These are phyloP conservation scores for Caenorhabditis macrosperma DNA, from an alignment of 2,888 invertebrate species.

Conservation along the genomic window DNA sequence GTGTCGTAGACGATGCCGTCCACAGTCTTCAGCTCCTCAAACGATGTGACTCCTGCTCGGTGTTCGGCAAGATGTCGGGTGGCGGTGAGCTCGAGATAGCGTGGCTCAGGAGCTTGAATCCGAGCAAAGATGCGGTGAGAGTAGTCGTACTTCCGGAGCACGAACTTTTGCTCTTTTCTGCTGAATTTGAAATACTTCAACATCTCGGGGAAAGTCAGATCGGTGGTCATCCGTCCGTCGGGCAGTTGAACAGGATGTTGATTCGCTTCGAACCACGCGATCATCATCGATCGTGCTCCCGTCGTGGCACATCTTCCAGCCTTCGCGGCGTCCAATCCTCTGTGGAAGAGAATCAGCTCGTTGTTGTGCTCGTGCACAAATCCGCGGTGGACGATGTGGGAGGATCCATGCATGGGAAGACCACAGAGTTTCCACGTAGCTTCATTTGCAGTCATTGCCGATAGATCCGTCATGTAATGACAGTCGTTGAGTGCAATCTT, in stretches of 20 bases:
- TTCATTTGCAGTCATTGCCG: conserved; percentile 38
- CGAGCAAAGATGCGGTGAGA: background rate
- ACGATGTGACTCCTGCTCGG: background rate
- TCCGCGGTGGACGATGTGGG: conserved; percentile 17
- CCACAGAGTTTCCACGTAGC: conserved; percentile 24
- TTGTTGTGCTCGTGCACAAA: conserved; percentile 38
- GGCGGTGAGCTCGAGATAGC: conserved; percentile 29
- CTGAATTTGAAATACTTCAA: background rate
- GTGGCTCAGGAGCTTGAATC: conserved; percentile 30
- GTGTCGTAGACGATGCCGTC: background rate
- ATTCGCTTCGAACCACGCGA: conserved; percentile 44
- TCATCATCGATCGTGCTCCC: background rate
- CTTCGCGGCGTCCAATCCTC: conserved; percentile 1
- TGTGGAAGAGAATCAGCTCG: conserved; percentile 2
- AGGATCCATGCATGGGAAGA: conserved; percentile 19
- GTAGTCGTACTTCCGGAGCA: background rate
- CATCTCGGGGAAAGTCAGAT: conserved; percentile 16
- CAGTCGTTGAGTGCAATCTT: conserved; percentile 23
- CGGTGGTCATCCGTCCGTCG: background rate
- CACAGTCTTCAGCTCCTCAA: conserved; percentile 18
- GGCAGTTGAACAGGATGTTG: background rate
- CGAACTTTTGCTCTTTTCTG: conserved; percentile 5
- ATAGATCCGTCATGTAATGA: conserved; percentile 21
- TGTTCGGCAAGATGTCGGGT: conserved; percentile 13
- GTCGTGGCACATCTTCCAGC: too few species aligned